Evolutionary conservation across 2,113 vertebrate genomes (phyloP), one percentile per base, ranked within the genome.

Genomic region (Laticauda colubrina): DNA sequence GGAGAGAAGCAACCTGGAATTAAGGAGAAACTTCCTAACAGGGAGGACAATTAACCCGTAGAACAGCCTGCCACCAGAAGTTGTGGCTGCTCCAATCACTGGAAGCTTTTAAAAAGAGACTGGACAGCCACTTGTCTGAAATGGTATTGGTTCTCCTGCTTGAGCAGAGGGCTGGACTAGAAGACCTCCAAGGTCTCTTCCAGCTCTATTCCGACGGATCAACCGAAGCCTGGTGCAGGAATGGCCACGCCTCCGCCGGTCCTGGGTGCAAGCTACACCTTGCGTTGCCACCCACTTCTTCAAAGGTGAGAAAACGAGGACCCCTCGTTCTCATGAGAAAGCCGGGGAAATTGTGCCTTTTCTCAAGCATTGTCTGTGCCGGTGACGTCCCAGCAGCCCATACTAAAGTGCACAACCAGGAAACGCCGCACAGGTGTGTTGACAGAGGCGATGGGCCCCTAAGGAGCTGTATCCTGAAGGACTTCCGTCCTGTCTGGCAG

Each of bases 401-500:
- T 81, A 26, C 39, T 75, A 39, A 88, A 69, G n/a, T 6, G 29
- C 29, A 4, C 1, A 43, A 39, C 3, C 93, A 91, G 43, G 90
- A 7, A 95, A 93, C 21, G 51, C 94, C 91, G 81, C 91, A 89
- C 94, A 96, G 94, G 93, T 95, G 94, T 59, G 21, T 56, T 89
- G 90, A 53, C 7, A 91, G 89, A 86, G 57, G 7, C 20, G 9
- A 91, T 1, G 29, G n/a, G 29, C 94, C 92, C 93, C 95, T 23
- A 3, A 69, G 92, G 94, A 87, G 64, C 91, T 51, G 93, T 91
- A 26, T 39, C 64, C 90, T 93, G 94, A 87, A 88, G 93, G 89
- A 85, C 92, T 96, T 96, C 96, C 96, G 94, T 96, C 90, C 94
- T 94, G 55, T 87, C 56, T 86, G 81, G 56, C 75, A 86, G n/a